These are phyloP conservation scores for Acipenser ruthenus DNA, from an alignment of 2,797 vertebrate genomes.

Conservation along the genomic window DNA sequence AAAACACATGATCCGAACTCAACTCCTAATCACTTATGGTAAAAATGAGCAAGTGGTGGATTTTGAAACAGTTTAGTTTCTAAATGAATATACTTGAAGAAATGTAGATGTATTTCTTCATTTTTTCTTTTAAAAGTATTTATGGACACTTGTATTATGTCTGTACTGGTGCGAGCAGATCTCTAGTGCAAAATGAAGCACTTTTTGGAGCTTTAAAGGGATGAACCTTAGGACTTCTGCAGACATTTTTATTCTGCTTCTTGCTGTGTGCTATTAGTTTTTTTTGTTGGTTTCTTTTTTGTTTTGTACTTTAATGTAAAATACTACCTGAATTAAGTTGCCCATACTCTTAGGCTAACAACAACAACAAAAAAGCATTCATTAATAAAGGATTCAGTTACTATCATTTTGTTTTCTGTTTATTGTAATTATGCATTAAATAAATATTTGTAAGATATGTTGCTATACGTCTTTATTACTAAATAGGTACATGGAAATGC, in stretches of 20 bases:
- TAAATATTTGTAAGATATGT: constrained; percentile 45
- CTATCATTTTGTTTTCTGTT: constrained; percentile 30
- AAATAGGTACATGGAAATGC: too few species aligned
- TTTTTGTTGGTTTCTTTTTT: constrained; percentile 16
- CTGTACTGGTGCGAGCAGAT: constrained; percentile 24
- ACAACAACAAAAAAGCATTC: constrained; percentile 59
- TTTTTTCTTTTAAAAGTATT: constrained; percentile 59
- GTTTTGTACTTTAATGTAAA: constrained; percentile 43
- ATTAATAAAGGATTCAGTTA: constrained; percentile 30
- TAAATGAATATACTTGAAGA: neutral
- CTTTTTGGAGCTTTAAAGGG: constrained; percentile 56
- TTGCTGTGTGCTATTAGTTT: constrained; percentile 46
- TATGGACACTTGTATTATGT: constrained; percentile 30
- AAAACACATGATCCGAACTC: neutral
- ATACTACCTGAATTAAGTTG: constrained; percentile 54
- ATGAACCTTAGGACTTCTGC: constrained; percentile 39
- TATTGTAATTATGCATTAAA: constrained; percentile 53
- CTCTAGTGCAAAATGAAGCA: constrained; percentile 27
- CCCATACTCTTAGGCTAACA: constrained; percentile 56
- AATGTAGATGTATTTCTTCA: constrained; percentile 54
- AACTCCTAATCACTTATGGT: too few species aligned
- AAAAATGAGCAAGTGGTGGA: too few species aligned
- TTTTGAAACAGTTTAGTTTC: too few species aligned
- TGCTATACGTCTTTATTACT: too few species aligned
- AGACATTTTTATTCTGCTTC: constrained; percentile 32